Evolutionary conservation across 2,797 vertebrate genomes (phyloP), one percentile per base, ranked within the genome.

Genomic region (Anomalospiza imberbis): DNA sequence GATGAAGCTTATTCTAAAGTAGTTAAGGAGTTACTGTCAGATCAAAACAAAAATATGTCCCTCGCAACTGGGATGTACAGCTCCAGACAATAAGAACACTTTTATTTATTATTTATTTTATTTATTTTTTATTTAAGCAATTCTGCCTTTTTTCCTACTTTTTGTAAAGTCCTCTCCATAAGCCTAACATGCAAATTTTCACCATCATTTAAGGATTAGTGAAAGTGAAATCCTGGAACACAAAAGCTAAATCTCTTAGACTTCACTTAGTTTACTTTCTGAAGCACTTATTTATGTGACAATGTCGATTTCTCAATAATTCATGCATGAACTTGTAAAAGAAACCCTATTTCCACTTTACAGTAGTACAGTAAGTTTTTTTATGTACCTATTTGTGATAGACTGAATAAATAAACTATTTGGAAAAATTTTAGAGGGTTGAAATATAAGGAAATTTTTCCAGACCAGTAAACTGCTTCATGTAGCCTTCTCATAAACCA

Each of bases 251-350:
- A 50, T 21, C 58, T 71, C 47, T 91, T 65, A 83, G 40, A 74
- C 13, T 86, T 90, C 40, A 85, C 58, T 91, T 89, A 58, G 31
- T 89, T 91, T 85, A 80, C 22, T 93, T 94, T 93, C 44, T 85
- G 62, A 92, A 83, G 61, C 47, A 91, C 82, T 81, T 68, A 67
- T 86, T 94, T 78, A 85, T 81, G 40, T 47, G 73, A 53, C 36
- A 91, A 86, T 19, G 61, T 75, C 1, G 0, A 78, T 94, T 62
- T 89, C 95, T 85, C 82, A 85, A 45, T 81, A 68, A 96, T 61
- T 96, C 84, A 67, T 94, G 76, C 60, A 94, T 92, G 50, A 95
- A 89, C 75, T 92, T 68, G 73, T 75, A 26, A 93, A 85, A 81
- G 81, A 76, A 45, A 7, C 28, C 17, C 25, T 91, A 87, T 77